A percentile compares a stretch with the other conserved stretches of the same genome.
phyloP scores from a whole-genome alignment of 2,113 vertebrate genomes.

The Sceloporus tristichus region DNA sequence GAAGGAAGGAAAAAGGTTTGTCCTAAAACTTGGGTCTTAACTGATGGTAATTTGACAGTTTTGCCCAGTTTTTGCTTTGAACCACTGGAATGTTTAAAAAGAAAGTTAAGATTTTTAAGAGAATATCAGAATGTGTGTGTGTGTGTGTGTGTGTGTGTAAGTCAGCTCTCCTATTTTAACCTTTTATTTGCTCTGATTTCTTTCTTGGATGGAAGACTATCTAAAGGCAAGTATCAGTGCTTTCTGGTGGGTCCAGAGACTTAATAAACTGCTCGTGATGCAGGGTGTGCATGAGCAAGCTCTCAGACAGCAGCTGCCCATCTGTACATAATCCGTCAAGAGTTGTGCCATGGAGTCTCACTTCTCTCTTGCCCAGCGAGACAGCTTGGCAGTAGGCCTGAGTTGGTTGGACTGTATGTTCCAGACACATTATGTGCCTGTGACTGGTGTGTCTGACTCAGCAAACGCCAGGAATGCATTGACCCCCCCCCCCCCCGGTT shows the following conservation, averaged over 20 bases:
- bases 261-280: conserved; percentile 51
- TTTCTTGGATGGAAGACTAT: conserved; percentile 69
- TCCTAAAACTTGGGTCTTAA: too few species aligned
- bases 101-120: too few species aligned
- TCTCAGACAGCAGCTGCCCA: conserved; percentile 71
- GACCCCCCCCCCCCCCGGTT: conserved; percentile 28
- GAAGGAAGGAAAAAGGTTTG: too few species aligned
- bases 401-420: conserved; percentile 65
- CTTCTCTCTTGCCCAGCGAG: conserved; percentile 50
- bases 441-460: conserved; percentile 57
- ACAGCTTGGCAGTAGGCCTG: conserved; percentile 63
- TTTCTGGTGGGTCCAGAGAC: conserved; percentile 40
- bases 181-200: conserved; percentile 39
- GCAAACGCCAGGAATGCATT: conserved; percentile 25
- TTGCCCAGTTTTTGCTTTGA: too few species aligned
- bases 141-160: neutral
- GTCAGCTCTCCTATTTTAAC: conserved; percentile 56
- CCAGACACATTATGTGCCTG: conserved; percentile 54
- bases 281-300: conserved; percentile 51
- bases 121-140: too few species aligned
- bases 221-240: conserved; percentile 55
- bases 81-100: too few species aligned
- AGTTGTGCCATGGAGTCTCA: conserved; percentile 25
- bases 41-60: too few species aligned
- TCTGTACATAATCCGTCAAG: conserved; percentile 56